phyloP scores from a whole-genome alignment of 2,113 vertebrate genomes.

The Gallinago media region DNA sequence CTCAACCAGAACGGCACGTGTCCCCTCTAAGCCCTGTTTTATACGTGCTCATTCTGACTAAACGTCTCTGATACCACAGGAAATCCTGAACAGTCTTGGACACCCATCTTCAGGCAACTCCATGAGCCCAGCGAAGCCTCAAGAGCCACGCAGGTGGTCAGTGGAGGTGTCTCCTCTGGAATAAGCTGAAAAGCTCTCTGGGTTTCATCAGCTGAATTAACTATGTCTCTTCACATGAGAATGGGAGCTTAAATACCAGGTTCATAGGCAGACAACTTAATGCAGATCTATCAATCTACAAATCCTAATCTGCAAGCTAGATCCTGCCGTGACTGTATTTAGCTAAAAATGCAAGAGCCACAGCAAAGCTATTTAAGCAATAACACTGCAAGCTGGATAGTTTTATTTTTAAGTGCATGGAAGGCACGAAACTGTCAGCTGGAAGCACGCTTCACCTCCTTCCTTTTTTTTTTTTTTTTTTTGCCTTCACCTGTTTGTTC shows the following conservation, averaged over 20 bases:
- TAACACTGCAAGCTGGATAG: not conserved
- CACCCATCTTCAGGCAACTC: not conserved
- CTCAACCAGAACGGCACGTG: not conserved
- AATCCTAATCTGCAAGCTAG: not conserved
- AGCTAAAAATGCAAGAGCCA: not conserved
- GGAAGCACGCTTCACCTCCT: not conserved
- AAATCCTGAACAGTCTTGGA: not conserved
- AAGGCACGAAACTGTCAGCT: not conserved
- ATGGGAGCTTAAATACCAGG: not conserved
- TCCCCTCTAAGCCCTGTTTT: not conserved
- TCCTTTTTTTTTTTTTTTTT: not conserved
- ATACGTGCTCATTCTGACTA: not conserved
- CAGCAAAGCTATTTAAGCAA: not conserved
- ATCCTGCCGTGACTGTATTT: not conserved
- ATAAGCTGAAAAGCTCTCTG: not conserved
- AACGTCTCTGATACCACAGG: rapidly evolving
- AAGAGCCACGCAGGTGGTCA: not conserved
- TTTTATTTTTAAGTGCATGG: not conserved
- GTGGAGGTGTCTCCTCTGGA: not conserved
- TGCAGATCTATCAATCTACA: not conserved
- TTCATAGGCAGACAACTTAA: not conserved
- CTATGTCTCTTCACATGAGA: not conserved
- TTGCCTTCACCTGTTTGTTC: not conserved
- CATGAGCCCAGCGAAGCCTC: not conserved
- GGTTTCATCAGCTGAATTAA: slow-evolving; percentile 8